Conservation (phyloP, 1,140 invertebrate species). For the Pygmarrhopalites habei region DNA sequence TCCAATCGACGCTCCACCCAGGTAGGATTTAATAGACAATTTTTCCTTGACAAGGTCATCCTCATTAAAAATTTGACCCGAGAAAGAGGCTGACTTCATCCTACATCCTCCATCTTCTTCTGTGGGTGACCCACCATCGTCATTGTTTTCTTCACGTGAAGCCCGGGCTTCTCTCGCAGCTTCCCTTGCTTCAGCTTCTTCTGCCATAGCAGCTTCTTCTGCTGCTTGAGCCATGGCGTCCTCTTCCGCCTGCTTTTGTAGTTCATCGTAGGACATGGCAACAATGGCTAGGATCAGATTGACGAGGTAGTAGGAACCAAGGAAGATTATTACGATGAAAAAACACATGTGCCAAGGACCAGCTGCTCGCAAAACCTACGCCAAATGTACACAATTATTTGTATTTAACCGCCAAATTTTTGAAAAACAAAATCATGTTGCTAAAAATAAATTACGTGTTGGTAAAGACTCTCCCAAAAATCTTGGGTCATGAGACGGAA, state of each 20-base stretch:
- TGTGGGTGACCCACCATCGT: constrained; percentile 32
- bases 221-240: constrained; percentile 67
- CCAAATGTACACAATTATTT: background rate
- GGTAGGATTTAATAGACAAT: constrained; percentile 79
- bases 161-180: constrained; percentile 73
- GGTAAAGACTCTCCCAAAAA: constrained; percentile 97
- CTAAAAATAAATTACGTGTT: constrained; percentile 58
- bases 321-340: constrained; percentile 96
- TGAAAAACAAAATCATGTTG: background rate
- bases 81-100: constrained; percentile 81
- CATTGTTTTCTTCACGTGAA: constrained; percentile 50
- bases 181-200: background rate
- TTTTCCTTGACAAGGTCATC: constrained; percentile 79
- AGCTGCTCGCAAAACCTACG: constrained; percentile 77
- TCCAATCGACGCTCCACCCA: constrained; percentile 74
- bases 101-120: constrained; percentile 44
- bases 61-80: constrained; percentile 80
- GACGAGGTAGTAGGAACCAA: constrained; percentile 96
- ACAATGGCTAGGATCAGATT: constrained; percentile 99
- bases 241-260: constrained; percentile 95
- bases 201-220: constrained; percentile 71
- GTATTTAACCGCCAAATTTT: background rate
- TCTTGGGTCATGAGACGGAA: constrained; percentile 98
- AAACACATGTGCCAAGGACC: constrained; percentile 96
- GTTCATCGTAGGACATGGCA: constrained; percentile 97